Evolutionary conservation across 2,113 vertebrate species (phyloP).

Genomic region (Atlantisia rogersi): DNA sequence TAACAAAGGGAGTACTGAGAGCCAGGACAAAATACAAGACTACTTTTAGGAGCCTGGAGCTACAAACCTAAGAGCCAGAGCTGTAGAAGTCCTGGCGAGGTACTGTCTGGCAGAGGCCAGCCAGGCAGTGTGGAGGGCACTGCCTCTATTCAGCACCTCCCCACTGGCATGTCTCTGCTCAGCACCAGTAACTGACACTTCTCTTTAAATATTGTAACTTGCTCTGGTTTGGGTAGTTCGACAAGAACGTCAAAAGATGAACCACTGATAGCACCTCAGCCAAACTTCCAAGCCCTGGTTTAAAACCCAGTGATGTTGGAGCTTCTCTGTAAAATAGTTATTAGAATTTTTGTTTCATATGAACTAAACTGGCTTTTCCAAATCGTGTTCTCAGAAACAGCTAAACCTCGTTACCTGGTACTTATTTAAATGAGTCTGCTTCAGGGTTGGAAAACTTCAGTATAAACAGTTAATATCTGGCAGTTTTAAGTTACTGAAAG

Average conservation of each 20-base stretch:
- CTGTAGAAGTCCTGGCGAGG: not conserved
- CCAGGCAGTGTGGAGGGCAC: rapidly evolving
- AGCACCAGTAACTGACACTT: rapidly evolving
- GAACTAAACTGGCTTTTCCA: not conserved
- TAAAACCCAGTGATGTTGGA: not conserved
- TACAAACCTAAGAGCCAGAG: not conserved
- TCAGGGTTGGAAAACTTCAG: not conserved
- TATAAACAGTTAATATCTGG: not conserved
- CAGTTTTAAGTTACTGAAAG: not conserved
- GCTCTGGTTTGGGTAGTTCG: not conserved
- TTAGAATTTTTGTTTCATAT: not conserved
- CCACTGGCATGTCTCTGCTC: rapidly evolving
- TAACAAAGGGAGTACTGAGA: not conserved
- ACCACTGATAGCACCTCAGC: not conserved
- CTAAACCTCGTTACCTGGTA: not conserved
- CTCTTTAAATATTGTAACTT: not conserved
- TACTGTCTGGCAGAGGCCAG: not conserved
- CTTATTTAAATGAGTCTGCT: not conserved
- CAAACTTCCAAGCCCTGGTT: not conserved
- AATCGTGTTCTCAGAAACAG: not conserved
- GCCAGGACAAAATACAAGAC: not conserved
- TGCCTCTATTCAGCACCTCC: not conserved
- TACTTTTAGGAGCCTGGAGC: not conserved
- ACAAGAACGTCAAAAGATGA: not conserved
- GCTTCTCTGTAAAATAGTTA: not conserved